Conservation (phyloP, 2,888 invertebrate genomes). For the Lutraria lutraria region DNA sequence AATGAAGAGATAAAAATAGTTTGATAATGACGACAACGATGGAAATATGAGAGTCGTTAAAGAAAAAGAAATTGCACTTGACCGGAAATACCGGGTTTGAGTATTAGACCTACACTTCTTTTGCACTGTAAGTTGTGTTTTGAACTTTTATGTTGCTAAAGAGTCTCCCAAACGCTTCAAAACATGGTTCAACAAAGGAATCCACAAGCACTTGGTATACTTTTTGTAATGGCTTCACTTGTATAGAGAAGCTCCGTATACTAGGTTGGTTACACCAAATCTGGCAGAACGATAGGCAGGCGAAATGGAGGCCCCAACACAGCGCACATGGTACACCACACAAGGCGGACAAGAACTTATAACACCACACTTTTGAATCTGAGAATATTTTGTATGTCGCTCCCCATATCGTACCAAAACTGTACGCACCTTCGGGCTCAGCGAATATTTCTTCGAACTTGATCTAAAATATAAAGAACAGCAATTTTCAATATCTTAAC, state of each 20-base stretch:
- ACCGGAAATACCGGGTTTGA: not conserved
- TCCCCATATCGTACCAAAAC: slow-evolving; percentile 90
- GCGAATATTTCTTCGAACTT: slow-evolving; percentile 80
- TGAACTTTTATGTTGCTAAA: slow-evolving; percentile 68
- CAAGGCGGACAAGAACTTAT: slow-evolving; percentile 90
- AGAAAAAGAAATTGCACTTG: slow-evolving; percentile 11
- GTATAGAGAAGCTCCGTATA: slow-evolving; percentile 62
- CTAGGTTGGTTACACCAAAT: slow-evolving; percentile 74
- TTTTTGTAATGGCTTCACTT: slow-evolving; percentile 60
- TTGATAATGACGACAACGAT: not conserved
- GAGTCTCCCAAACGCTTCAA: slow-evolving; percentile 65
- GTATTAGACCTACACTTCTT: slow-evolving; percentile 12
- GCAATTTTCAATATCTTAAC: not conserved
- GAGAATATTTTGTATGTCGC: slow-evolving; percentile 87
- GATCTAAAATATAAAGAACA: slow-evolving; percentile 87
- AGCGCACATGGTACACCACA: slow-evolving; percentile 91
- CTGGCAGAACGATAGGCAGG: slow-evolving; percentile 89
- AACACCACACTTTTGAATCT: slow-evolving; percentile 89
- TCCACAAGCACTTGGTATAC: slow-evolving; percentile 59
- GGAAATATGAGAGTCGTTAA: slow-evolving; percentile 5
- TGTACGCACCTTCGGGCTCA: slow-evolving; percentile 77
- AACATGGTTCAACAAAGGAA: slow-evolving; percentile 71
- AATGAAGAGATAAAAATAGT: not conserved
- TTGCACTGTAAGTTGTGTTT: slow-evolving; percentile 49
- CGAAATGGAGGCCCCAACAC: slow-evolving; percentile 87